phyloP scores from a whole-genome alignment of 2,113 vertebrate genomes.

The Gobio gobio region DNA sequence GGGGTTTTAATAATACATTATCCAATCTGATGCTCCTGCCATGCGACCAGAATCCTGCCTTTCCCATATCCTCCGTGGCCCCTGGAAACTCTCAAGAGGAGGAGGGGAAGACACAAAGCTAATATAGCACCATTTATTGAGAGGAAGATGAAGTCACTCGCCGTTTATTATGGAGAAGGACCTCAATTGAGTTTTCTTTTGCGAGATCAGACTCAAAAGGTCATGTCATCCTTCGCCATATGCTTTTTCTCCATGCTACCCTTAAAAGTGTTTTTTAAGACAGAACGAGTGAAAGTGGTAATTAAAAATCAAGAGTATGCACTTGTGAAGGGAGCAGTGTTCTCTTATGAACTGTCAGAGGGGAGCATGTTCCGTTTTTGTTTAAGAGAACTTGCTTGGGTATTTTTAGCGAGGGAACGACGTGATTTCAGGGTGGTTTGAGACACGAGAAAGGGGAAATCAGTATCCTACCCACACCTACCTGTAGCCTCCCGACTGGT shows the following conservation, averaged over 20 bases:
- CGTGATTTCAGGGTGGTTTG: conserved; percentile 59
- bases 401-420: conserved; percentile 65
- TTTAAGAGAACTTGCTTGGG: conserved; percentile 60
- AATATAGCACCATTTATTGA: conserved; percentile 55
- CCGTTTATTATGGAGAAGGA: conserved; percentile 48
- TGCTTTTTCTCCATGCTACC: conserved; percentile 18
- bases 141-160: conserved; percentile 47
- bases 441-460: conserved; percentile 57
- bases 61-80: conserved; percentile 25
- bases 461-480: conserved; percentile 60
- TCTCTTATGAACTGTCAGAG: conserved; percentile 21
- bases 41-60: conserved; percentile 43
- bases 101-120: conserved; percentile 29
- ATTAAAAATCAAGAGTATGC: neutral
- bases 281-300: neutral
- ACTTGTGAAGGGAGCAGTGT: neutral
- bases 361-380: conserved; percentile 66
- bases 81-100: conserved; percentile 1
- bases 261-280: neutral
- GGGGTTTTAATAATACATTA: conserved; percentile 65
- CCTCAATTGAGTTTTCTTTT: conserved; percentile 54
- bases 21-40: conserved; percentile 57
- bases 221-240: conserved; percentile 43
- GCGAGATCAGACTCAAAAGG: conserved; percentile 41
- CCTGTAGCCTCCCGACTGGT: conserved; percentile 27